Conservation (phyloP, 2,113 vertebrate species). For the Cervus canadensis region DNA sequence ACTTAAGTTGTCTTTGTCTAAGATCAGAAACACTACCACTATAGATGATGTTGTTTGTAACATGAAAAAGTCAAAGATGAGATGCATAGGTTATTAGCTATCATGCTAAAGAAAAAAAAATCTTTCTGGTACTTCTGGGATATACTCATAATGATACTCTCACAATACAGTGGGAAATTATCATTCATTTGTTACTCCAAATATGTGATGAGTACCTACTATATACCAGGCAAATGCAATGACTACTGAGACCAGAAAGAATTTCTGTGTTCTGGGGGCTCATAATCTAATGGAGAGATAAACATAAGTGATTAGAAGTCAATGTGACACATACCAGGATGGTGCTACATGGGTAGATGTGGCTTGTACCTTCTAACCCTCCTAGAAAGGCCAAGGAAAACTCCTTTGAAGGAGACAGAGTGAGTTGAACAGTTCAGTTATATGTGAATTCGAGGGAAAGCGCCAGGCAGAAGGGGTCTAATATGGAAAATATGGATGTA, state of each 20-base stretch:
- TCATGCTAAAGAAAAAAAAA: not conserved
- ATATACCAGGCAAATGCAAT: not conserved
- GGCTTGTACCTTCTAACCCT: not conserved
- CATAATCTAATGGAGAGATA: not conserved
- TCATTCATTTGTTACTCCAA: not conserved
- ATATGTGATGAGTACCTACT: not conserved
- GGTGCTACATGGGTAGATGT: too few species aligned
- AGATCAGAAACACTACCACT: not conserved
- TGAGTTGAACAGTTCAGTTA: not conserved
- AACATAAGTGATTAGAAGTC: not conserved
- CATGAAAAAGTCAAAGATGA: not conserved
- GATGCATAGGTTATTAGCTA: not conserved
- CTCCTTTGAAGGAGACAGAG: not conserved
- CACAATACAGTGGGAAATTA: not conserved
- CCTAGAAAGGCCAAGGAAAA: not conserved
- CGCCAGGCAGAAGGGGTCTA: rapidly evolving
- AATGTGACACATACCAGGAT: not conserved
- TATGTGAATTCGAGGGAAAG: not conserved
- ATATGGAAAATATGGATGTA: not conserved
- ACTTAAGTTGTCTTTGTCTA: not conserved
- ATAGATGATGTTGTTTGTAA: not conserved
- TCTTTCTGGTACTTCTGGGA: not conserved
- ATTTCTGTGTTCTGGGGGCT: not conserved
- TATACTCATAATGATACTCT: not conserved
- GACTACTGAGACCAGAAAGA: not conserved